Evolutionary conservation across 2,888 invertebrate species (phyloP), one percentile per base, ranked within the genome.

Genomic region (Trilocha varians): DNA sequence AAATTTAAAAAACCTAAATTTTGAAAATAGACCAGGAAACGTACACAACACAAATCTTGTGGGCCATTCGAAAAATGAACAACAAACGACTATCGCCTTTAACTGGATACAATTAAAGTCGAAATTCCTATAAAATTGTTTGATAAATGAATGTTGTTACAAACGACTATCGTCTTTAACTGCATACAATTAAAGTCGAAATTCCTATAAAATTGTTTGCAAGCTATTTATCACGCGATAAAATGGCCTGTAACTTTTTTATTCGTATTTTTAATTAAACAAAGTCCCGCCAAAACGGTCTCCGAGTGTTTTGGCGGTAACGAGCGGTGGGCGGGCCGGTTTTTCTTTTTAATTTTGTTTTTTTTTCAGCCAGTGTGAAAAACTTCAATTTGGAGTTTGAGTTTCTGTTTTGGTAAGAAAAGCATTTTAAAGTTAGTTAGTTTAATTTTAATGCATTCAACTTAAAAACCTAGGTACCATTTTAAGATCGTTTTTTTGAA

Each of bases 211-310:
- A n/a, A n/a, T n/a, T n/a, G n/a, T 55, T 51, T 47, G 47, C n/a
- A n/a, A n/a, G n/a, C n/a, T n/a, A n/a, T 84, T 72, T 74, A 84
- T 84, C 83, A 76, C 74, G 65, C 67, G 73, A 82, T 80, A 82
- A 83, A 82, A 77, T 62, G 68, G 70, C 62, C 62, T 62, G 70
- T 70, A 68, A 36, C 67, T 70, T 77, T 79, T 83, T 83, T 83
- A 82, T 82, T 76, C 75, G 69, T 70, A 70, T 79, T 83, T 83
- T 84, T 84, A 83, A 84, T 84, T 84, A 84, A 82, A 80, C 80
- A 78, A 74, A 47, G 41, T 52, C 46, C 38, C 38, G 38, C 18
- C 17, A 34, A 42, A 42, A 35, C 35, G 32, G 34, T 25, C 11
- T 11, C 25, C 25, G 25, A 25, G 25, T 25, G 25, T 25, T 25